Conservation (phyloP, 2,113 vertebrate species). For the Lepidiolamprologus cunningtoni region DNA sequence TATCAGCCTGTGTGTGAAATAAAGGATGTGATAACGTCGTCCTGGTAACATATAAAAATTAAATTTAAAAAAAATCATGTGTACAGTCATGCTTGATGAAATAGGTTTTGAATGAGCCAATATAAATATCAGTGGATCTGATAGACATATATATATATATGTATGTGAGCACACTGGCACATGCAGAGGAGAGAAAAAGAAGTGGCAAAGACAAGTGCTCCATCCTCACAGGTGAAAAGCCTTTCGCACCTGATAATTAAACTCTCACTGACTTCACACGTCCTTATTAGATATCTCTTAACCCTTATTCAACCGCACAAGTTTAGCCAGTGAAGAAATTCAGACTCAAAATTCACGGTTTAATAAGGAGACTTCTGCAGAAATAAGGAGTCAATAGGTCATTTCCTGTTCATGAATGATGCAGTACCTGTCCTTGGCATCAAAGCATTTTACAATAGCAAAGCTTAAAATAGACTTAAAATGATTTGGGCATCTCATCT, state of each 20-base stretch:
- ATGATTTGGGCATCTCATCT: background rate
- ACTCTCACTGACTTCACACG: background rate
- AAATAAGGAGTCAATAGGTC: background rate
- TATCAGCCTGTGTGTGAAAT: background rate
- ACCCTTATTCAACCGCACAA: background rate
- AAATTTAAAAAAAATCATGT: fast-evolving
- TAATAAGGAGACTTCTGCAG: background rate
- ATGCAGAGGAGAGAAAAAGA: background rate
- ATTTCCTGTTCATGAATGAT: background rate
- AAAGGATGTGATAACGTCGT: background rate
- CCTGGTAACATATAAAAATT: background rate
- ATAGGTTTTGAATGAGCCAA: background rate
- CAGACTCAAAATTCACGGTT: background rate
- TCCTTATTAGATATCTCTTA: background rate
- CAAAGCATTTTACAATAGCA: background rate
- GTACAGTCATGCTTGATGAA: background rate
- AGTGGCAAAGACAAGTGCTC: background rate
- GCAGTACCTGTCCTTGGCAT: background rate
- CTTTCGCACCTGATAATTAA: background rate
- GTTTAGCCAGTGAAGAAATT: background rate
- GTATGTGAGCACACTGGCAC: background rate
- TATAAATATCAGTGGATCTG: background rate
- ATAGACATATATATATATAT: no score
- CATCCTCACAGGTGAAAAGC: background rate
- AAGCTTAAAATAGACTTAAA: constrained; percentile 35